Evolutionary conservation across 2,888 invertebrate genomes (phyloP), one percentile per base, ranked within the genome.

Genomic region (Calephelis perditalis): DNA sequence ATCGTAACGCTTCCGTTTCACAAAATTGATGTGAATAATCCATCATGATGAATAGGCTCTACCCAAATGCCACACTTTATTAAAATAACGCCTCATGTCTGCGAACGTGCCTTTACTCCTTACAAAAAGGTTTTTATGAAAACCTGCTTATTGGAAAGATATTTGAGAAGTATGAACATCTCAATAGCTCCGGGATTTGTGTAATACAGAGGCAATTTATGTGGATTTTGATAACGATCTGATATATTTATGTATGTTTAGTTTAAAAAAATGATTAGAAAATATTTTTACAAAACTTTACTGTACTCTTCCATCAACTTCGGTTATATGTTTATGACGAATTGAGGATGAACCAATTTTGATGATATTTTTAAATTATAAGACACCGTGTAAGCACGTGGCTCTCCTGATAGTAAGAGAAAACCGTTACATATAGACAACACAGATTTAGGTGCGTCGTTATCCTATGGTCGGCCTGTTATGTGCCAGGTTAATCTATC

Each of bases 1-100:
- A 49, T 26, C 10, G 26, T 15, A 49, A 9, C 10, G 35, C 6
- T 52, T 52, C 6, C 35, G 35, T 35, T 35, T 10, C 11, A 11
- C 35, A 52, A 35, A 52, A 52, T 35, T 35, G 52, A 52, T 36
- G 35, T 52, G 11, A 35, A 52, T 52, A 52, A 52, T 52, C 52
- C 52, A 35, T 52, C 35, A 52, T 3, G 35, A 26, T 52, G 35
- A 52, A 52, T 35, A 35, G 35, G 52, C 52, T 52, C 35, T 52
- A 40, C 40, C 40, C 40, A 40, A 40, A 40, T 2, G 52, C 35
- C 49, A 9, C 15, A 15, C 49, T 49, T 52, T 52, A 52, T 26
- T 26, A 52, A 52, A 52, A 52, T 52, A 35, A 35, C 49, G 49
- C 49, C 35, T 52, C 35, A 35, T 52, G 49, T 52, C 10, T 26